phyloP scores from a whole-genome alignment of 37 sponge, comb jelly and placozoan species.

The Theonella swinhoei region DNA sequence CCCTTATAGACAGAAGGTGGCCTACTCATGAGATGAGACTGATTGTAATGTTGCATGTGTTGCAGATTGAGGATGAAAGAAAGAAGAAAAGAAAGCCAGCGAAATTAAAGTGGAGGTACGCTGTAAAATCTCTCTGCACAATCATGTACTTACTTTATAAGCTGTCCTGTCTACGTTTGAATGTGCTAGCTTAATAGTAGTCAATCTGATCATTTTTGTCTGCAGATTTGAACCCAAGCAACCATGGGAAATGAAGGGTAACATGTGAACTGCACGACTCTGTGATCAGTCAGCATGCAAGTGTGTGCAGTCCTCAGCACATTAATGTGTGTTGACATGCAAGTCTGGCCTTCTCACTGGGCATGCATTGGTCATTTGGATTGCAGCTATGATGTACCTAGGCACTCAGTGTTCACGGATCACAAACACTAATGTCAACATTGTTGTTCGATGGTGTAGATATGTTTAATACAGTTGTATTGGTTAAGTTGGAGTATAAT shows the following conservation, averaged over 20 bases:
- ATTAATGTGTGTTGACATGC: not conserved
- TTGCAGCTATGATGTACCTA: not conserved
- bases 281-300: not conserved
- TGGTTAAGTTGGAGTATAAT: too few relatives aligned
- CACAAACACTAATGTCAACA: not conserved
- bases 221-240: slow-evolving; percentile 73
- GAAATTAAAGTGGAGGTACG: slow-evolving; percentile 60
- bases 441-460: not conserved
- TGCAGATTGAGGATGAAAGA: slow-evolving; percentile 36
- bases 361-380: not conserved
- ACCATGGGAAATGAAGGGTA: slow-evolving; percentile 78
- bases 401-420: not conserved
- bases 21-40: not conserved
- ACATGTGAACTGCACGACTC: slow-evolving; percentile 56
- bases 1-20: too few relatives aligned
- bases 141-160: not conserved
- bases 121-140: not conserved
- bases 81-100: slow-evolving; percentile 24
- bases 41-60: not conserved
- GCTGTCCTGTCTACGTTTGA: not conserved
- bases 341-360: not conserved
- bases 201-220: not conserved
- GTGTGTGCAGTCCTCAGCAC: not conserved
- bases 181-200: not conserved
- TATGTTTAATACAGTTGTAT: not conserved